phyloP scores from a whole-genome alignment of 2,113 vertebrate genomes.

The Dolichallabes microphthalmus region DNA sequence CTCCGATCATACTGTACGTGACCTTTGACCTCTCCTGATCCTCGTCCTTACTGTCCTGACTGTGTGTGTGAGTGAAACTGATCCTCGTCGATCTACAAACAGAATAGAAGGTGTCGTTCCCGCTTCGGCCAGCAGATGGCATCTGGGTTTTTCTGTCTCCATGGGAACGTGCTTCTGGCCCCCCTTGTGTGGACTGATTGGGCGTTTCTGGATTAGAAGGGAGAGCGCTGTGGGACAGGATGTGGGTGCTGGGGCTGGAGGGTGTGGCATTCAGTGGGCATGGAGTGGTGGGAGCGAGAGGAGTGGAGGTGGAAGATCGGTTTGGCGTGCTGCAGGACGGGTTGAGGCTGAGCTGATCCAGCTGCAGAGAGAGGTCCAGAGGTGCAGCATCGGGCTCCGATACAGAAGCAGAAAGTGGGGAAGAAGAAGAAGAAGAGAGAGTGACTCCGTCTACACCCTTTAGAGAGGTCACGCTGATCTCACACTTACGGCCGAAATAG shows the following conservation, averaged over 20 bases:
- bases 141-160: constrained; percentile 25
- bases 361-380: constrained; percentile 77
- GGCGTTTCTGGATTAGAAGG: not conserved
- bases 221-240: constrained; percentile 6
- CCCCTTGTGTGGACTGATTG: constrained; percentile 4
- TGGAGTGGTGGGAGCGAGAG: constrained; percentile 21
- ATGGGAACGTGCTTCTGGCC: not conserved
- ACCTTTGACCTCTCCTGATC: constrained; percentile 66
- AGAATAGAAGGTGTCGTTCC: constrained; percentile 80
- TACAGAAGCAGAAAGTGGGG: constrained; percentile 38
- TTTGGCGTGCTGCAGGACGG: constrained; percentile 75
- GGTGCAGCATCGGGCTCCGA: constrained; percentile 59
- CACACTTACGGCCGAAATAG: constrained; percentile 83
- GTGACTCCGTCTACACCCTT: constrained; percentile 79
- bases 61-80: constrained; percentile 60
- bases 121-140: constrained; percentile 56
- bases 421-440: not conserved
- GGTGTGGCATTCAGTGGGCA: not conserved
- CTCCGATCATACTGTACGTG: constrained; percentile 91
- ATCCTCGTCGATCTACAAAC: constrained; percentile 79
- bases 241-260: not conserved
- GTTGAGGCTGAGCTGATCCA: constrained; percentile 75
- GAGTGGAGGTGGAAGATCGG: constrained; percentile 42
- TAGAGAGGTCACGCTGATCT: constrained; percentile 72
- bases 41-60: constrained; percentile 25